Percentiles rank a stretch among this genome's conserved stretches.
phyloP scores from a whole-genome alignment of 2,113 vertebrate genomes.

The Scomber scombrus region DNA sequence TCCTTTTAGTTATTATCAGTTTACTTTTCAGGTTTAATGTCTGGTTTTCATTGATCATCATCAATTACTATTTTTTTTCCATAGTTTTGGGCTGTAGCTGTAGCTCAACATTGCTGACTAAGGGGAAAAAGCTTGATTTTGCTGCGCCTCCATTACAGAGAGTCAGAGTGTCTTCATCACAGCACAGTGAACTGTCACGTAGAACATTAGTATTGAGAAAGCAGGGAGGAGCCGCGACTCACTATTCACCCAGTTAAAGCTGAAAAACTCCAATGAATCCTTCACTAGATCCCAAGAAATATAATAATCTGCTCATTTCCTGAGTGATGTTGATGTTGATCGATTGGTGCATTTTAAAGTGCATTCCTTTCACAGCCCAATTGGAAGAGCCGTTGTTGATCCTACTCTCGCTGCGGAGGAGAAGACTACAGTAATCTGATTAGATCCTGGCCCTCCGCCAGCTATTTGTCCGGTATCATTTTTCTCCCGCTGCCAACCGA shows the following conservation, averaged over 20 bases:
- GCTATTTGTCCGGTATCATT: conserved; percentile 48
- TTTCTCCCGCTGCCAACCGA: conserved; percentile 49
- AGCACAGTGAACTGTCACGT: not conserved
- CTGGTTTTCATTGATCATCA: not conserved
- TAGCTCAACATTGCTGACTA: not conserved
- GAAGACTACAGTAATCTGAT: conserved; percentile 63
- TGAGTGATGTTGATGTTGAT: conserved; percentile 60
- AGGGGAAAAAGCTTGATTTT: not conserved
- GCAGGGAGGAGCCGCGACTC: not conserved
- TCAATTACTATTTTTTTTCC: too few species aligned
- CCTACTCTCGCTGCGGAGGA: conserved; percentile 40
- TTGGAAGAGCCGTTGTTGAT: conserved; percentile 52
- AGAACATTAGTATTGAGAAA: not conserved
- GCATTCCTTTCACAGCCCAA: conserved; percentile 48
- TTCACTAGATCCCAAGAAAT: conserved; percentile 39
- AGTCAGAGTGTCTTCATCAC: not conserved
- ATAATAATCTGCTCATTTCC: conserved; percentile 61
- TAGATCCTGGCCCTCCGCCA: conserved; percentile 55
- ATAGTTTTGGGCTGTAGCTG: too few species aligned
- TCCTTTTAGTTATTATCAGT: too few species aligned
- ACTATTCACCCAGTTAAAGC: conserved; percentile 6
- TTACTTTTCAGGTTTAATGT: not conserved
- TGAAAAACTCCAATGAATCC: conserved; percentile 46
- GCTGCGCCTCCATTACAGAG: not conserved
- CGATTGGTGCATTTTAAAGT: conserved; percentile 57